A percentile compares a stretch with the other conserved stretches of the same genome.
Evolutionary conservation across 2,113 vertebrate genomes (phyloP).

Genomic region (Forbesichthys papilliferus): DNA sequence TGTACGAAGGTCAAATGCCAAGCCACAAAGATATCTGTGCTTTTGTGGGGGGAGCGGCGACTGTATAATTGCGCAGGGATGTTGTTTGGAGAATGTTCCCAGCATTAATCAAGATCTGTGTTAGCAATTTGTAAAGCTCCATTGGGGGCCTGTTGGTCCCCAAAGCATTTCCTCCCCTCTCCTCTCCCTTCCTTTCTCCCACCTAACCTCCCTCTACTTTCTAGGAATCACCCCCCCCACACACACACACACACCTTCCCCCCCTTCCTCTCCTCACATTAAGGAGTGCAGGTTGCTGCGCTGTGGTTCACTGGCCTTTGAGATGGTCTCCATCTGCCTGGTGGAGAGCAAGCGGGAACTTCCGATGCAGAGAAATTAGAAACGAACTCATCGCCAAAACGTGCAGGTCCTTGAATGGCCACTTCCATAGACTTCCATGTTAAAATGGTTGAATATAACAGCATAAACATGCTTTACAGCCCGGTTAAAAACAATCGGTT

Average conservation of each 20-base stretch:
- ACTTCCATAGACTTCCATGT: no score
- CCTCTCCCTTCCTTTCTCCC: constrained; percentile 3
- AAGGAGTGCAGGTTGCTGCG: constrained; percentile 47
- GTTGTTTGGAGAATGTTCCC: constrained; percentile 55
- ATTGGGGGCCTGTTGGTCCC: constrained; percentile 49
- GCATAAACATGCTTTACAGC: no score
- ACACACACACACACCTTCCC: constrained; percentile 26
- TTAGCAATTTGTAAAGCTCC: constrained; percentile 65
- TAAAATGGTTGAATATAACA: no score
- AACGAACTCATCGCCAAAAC: no score
- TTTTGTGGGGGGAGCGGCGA: constrained; percentile 16
- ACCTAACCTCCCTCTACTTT: constrained; percentile 55
- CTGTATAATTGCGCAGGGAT: constrained; percentile 44
- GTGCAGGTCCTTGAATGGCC: no score
- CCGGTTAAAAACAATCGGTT: no score
- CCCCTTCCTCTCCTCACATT: constrained; percentile 45
- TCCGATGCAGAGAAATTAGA: no score
- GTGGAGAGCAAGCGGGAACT: no score
- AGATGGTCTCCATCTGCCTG: constrained; percentile 16
- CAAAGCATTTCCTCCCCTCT: constrained; percentile 51
- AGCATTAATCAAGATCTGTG: constrained; percentile 71
- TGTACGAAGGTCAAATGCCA: no score
- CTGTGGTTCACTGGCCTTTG: constrained; percentile 43
- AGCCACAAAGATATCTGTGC: not conserved
- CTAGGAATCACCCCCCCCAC: constrained; percentile 65